Percentiles rank a stretch among this genome's conserved stretches.
These are phyloP conservation scores for Leptinotarsa juncta DNA, from an alignment of 2,888 invertebrate genomes.

Conservation along the genomic window DNA sequence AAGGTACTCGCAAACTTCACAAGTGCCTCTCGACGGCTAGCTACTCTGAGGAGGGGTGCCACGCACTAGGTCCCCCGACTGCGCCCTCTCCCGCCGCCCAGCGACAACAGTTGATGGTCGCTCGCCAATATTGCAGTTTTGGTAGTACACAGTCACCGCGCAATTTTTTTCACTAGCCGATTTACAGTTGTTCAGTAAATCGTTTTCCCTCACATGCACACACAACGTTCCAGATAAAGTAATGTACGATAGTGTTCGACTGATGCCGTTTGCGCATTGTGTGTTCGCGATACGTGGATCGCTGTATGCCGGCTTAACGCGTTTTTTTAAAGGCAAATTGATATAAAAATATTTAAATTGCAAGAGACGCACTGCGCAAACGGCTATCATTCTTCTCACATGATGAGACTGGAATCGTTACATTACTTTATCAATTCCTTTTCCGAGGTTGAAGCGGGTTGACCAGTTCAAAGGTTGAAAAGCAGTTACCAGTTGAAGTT, in stretches of 20 bases:
- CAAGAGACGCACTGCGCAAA: neutral
- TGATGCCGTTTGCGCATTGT: neutral
- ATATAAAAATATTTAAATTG: neutral
- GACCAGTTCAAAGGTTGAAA: constrained; percentile 18
- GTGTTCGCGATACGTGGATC: neutral
- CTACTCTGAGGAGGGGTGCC: constrained; percentile 79
- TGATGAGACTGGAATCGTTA: neutral
- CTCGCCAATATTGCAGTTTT: constrained; percentile 95
- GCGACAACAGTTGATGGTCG: constrained; percentile 78
- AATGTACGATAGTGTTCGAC: neutral
- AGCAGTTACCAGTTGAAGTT: neutral
- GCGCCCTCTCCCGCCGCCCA: constrained; percentile 62
- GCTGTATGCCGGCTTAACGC: neutral
- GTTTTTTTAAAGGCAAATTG: neutral
- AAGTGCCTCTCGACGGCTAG: constrained; percentile 91
- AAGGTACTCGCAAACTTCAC: constrained; percentile 95
- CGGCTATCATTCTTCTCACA: neutral
- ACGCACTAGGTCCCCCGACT: constrained; percentile 64
- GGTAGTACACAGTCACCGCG: constrained; percentile 84
- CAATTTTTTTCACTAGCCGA: constrained; percentile 30
- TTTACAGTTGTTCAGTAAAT: constrained; percentile 25
- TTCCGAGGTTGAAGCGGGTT: constrained; percentile 21
- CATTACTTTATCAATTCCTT: constrained; percentile 3
- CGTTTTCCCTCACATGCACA: constrained; percentile 11
- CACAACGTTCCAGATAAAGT: neutral